These are phyloP conservation scores for Pygmarrhopalites habei DNA, from an alignment of 1,140 invertebrate genomes.

Conservation along the genomic window DNA sequence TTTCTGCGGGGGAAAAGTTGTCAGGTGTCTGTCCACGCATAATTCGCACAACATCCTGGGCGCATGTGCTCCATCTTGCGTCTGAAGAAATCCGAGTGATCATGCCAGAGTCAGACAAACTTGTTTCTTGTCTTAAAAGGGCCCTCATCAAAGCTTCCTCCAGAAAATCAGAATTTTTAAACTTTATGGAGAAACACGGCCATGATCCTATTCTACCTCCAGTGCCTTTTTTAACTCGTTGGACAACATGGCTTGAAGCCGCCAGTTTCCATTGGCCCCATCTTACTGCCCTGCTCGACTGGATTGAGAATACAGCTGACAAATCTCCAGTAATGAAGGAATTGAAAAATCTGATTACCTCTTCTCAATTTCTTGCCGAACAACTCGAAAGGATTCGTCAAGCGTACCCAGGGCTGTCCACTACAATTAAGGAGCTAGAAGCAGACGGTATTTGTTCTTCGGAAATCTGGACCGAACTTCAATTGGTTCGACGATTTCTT, in stretches of 20 bases:
- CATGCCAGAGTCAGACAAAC: background rate
- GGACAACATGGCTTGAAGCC: conserved; percentile 45
- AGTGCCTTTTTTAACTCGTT: conserved; percentile 43
- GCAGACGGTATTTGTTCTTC: background rate
- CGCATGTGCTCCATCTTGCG: background rate
- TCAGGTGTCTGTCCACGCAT: no score
- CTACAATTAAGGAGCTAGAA: background rate
- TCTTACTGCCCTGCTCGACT: conserved; percentile 30
- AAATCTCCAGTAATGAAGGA: background rate
- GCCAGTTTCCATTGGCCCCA: conserved; percentile 41
- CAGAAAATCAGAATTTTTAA: background rate
- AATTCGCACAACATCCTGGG: background rate
- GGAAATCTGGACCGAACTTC: background rate
- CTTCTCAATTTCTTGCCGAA: background rate
- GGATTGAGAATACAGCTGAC: background rate
- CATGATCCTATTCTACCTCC: conserved; percentile 42
- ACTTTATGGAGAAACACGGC: no score
- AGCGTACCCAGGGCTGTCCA: background rate
- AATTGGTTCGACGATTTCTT: background rate
- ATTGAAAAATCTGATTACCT: background rate
- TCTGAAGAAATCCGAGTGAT: background rate
- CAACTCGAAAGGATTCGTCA: background rate
- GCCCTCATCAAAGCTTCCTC: background rate
- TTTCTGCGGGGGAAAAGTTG: no score
- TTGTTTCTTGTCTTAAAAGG: background rate